phyloP scores from a whole-genome alignment of 2,113 vertebrate species.

The Hippocampus barbouri region DNA sequence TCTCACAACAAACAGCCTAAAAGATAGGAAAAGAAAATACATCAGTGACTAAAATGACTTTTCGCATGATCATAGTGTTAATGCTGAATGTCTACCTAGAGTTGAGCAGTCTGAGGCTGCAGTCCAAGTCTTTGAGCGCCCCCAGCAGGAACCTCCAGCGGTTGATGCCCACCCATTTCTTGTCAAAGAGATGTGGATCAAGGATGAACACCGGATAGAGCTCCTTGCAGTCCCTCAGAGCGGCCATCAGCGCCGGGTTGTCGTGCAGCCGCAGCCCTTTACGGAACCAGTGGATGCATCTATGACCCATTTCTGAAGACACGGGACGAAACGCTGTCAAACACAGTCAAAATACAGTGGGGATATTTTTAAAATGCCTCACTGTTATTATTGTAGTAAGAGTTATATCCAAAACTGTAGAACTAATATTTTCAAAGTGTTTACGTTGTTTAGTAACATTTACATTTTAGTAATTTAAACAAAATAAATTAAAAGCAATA shows the following conservation, averaged over 20 bases:
- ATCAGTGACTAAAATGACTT: background rate
- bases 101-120: slow-evolving; percentile 64
- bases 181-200: slow-evolving; percentile 57
- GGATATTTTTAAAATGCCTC: no score
- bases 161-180: slow-evolving; percentile 44
- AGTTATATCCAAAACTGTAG: background rate
- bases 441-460: background rate
- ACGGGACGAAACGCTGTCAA: no score
- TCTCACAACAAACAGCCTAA: slow-evolving; percentile 67
- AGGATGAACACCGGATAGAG: slow-evolving; percentile 72
- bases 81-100: slow-evolving; percentile 54
- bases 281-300: slow-evolving; percentile 72
- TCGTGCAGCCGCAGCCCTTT: slow-evolving; percentile 74
- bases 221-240: slow-evolving; percentile 53
- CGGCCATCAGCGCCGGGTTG: slow-evolving; percentile 64
- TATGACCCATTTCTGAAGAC: slow-evolving; percentile 51
- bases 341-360: background rate
- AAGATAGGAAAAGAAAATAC: background rate
- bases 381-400: background rate
- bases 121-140: slow-evolving; percentile 65
- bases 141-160: slow-evolving; percentile 63
- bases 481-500: background rate
- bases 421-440: background rate
- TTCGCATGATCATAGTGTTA: background rate
- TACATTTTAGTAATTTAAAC: background rate